Evolutionary conservation across 2,888 invertebrate genomes (phyloP), one percentile per base, ranked within the genome.

Genomic region (Sarcophaga subvicina): DNA sequence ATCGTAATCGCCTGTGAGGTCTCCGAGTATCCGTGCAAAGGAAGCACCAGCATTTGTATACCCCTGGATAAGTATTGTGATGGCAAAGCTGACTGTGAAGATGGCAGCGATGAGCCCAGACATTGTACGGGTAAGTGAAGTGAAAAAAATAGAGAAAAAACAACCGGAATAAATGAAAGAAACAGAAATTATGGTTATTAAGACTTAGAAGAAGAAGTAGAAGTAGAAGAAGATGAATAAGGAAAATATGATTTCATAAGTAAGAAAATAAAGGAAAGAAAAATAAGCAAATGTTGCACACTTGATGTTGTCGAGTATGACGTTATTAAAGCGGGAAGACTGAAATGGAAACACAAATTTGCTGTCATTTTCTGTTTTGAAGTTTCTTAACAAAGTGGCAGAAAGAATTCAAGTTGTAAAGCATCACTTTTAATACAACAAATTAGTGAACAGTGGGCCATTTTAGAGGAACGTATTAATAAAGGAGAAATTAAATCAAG

Each of bases 51-150:
- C 87, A 95, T 95, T 90, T 98, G 98, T 94, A 96, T 98, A 92
- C 96, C 97, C 37, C 95, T 97, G 88, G 98, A 98, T 94, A 96
- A 96, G 90, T 98, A 96, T 93, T 98, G 98, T 94, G 97, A 98
- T 94, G 97, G 97, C 83, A 94, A 94, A 90, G 95, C 96, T 94
- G 97, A 98, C 93, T 98, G 98, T 93, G 96, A 96, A 47, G 98
- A 98, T 94, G 95, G 95, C 89, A 97, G 97, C 91, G 98, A 98
- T 94, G 98, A 98, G 94, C 97, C 97, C 76, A 94, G 95, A 88
- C 95, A 95, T 92, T 97, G 97, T 93, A 96, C 96, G 90, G 96
- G 96, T 96, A 92, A 94, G 94, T 91, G 22, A 27, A 37, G 59
- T 20, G 5, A 45, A 62, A 45, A 22, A 14, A 22, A 22, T 3